phyloP scores from a whole-genome alignment of 2,888 invertebrate species.

The Drosophila helvetica region DNA sequence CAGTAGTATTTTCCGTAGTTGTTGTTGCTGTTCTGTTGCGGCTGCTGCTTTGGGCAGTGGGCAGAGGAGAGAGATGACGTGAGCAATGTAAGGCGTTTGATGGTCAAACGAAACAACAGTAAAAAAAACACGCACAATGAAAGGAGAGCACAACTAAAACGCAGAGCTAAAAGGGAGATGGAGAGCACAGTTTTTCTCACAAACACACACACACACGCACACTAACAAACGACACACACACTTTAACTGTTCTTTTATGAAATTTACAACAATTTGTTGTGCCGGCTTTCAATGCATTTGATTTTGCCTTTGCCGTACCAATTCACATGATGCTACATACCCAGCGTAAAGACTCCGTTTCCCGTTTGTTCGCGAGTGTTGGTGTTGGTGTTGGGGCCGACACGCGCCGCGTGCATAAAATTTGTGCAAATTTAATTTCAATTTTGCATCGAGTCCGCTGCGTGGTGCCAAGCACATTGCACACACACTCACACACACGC shows the following conservation, averaged over 20 bases:
- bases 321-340: slow-evolving; percentile 39
- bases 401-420: slow-evolving; percentile 47
- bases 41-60: slow-evolving; percentile 10
- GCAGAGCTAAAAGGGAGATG: slow-evolving; percentile 4
- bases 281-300: slow-evolving; percentile 30
- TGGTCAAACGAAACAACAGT: slow-evolving; percentile 50
- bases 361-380: not conserved
- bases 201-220: slow-evolving; percentile 13
- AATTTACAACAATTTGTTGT: slow-evolving; percentile 30
- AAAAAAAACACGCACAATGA: slow-evolving; percentile 40
- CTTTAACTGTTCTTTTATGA: slow-evolving; percentile 2
- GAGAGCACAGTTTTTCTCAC: slow-evolving; percentile 2
- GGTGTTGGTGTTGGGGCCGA: not conserved
- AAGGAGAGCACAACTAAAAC: slow-evolving; percentile 27
- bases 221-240: slow-evolving; percentile 1
- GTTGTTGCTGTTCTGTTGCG: slow-evolving; percentile 45
- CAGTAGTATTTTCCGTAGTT: slow-evolving; percentile 50
- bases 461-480: slow-evolving; percentile 70
- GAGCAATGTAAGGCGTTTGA: slow-evolving; percentile 59
- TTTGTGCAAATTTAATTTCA: slow-evolving; percentile 63
- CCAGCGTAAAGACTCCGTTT: slow-evolving; percentile 7
- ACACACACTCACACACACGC: slow-evolving; percentile 48
- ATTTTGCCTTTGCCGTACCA: not conserved
- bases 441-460: slow-evolving; percentile 45
- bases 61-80: slow-evolving; percentile 64